Evolutionary conservation across 2,888 invertebrate genomes (phyloP), one percentile per base, ranked within the genome.

Genomic region (Callosobruchus maculatus): DNA sequence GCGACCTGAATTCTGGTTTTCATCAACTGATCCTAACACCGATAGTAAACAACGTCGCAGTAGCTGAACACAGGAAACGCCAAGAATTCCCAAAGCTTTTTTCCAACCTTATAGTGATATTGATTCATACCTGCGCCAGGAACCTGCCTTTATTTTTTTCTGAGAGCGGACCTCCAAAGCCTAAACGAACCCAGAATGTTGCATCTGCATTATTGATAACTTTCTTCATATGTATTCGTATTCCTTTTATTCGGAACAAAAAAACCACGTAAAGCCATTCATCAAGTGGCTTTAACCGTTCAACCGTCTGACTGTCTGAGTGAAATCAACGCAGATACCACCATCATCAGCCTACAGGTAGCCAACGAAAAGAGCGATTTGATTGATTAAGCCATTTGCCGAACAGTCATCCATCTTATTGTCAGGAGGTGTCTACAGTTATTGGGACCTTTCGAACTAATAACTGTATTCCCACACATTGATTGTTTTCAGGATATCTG

Each of bases 341-440:
- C 49, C 49, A 49, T 49, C 49, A 18, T 49, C 49, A 18, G 49
- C 49, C 49, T 49, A 49, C 49, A 13, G 13, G 49, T 49, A 49
- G 49, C 49, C 18, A 49, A 49, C 5, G 71, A 74, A 71, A 71
- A 69, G 68, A 68, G 49, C 22, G 69, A 20, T 69, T 67, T 74
- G 74, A 74, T 74, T 74, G 71, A 74, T 74, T 74, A 70, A 68
- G 22, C 31, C 22, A 66, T 70, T 26, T 71, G 74, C 49, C 21
- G 21, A 68, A 4, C 21, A 71, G n/a, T 71, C 49, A 71, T 74
- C 71, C 68, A 74, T 74, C 74, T 71, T 68, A 30, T 68, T 49
- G 31, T 74, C 71, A 68, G 69, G 26, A 69, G 74, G 74, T 74
- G 74, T 74, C 74, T 74, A 74, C 74, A 66, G 74, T 74, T 71